phyloP scores from a whole-genome alignment of 2,113 vertebrate species.

The Melanerpes formicivorus region DNA sequence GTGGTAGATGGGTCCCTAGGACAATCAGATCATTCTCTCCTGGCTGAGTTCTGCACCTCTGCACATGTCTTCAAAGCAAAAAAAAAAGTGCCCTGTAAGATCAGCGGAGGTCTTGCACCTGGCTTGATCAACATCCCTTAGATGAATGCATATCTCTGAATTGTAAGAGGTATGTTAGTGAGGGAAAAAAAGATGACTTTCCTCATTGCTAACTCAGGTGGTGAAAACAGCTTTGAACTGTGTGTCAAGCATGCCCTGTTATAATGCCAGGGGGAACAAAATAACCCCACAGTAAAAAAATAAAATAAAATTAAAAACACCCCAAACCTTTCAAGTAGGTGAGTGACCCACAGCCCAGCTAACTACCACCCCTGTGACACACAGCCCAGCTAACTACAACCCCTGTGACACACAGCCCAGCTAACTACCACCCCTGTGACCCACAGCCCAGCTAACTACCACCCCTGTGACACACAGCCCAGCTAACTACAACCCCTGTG shows the following conservation, averaged over 20 bases:
- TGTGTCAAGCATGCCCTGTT: background rate
- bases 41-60: background rate
- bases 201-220: background rate
- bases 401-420: too few relatives aligned
- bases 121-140: background rate
- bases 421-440: too few relatives aligned
- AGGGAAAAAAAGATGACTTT: background rate
- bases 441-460: too few relatives aligned
- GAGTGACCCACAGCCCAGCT: too few relatives aligned
- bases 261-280: background rate
- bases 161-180: background rate
- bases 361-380: too few relatives aligned
- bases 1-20: background rate
- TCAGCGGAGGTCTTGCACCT: background rate
- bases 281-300: too few relatives aligned
- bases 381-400: too few relatives aligned
- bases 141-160: background rate
- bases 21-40: background rate
- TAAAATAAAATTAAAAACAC: background rate
- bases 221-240: background rate
- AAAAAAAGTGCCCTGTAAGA: background rate
- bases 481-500: too few relatives aligned
- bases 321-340: background rate
- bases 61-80: background rate
- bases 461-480: too few relatives aligned